These are phyloP conservation scores for Phoeniculus purpureus DNA, from an alignment of 2,797 vertebrate genomes.

Conservation along the genomic window DNA sequence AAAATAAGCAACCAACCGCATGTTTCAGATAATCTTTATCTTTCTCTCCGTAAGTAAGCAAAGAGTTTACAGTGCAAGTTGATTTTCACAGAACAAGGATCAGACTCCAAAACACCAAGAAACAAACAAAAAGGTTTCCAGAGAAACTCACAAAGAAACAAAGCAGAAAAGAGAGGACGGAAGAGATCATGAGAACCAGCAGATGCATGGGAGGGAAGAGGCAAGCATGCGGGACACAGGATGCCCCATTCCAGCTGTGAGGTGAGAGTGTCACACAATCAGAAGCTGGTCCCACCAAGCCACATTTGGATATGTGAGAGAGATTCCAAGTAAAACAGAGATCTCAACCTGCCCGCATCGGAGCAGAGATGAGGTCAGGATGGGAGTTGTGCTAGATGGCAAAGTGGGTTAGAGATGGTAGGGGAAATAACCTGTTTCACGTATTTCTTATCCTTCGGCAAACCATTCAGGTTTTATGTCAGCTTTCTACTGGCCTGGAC, in stretches of 20 bases:
- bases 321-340: constrained; percentile 27
- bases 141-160: constrained; percentile 63
- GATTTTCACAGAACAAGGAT: constrained; percentile 70
- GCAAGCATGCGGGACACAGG: background rate
- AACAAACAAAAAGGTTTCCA: constrained; percentile 58
- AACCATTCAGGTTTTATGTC: background rate
- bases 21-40: constrained; percentile 73
- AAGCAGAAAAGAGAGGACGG: constrained; percentile 38
- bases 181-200: constrained; percentile 54
- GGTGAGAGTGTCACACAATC: constrained; percentile 7
- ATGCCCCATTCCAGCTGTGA: background rate
- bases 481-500: background rate
- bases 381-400: background rate
- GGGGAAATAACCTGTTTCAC: background rate
- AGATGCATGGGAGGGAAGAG: constrained; percentile 28
- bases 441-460: background rate
- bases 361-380: background rate
- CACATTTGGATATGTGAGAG: background rate
- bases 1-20: constrained; percentile 15
- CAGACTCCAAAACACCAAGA: constrained; percentile 67
- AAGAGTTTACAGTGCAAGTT: constrained; percentile 77
- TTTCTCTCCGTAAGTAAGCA: constrained; percentile 68
- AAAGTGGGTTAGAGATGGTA: background rate
- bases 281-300: constrained; percentile 15
- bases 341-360: background rate